Base-by-base conservation (phyloP, 2,797 vertebrate species). In the Crossoptilon crossoptilon region DNA sequence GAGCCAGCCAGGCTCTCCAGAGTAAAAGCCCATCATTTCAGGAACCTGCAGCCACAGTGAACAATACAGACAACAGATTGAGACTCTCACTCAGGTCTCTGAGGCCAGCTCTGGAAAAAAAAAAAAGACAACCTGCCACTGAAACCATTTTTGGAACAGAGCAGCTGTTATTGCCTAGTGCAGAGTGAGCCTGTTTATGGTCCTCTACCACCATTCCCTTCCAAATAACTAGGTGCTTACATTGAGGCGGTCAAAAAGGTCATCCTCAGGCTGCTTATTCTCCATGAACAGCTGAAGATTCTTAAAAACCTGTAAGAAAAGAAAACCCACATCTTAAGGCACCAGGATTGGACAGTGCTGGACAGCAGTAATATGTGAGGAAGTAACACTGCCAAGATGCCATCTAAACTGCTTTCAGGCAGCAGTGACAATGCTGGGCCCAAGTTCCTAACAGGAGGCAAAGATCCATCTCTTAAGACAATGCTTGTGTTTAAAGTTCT, bases 281-380 rank as follows among this genome's bases (percentile, higher is more conserved):
- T 99, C 99, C 98, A 99, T 98, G 97, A 99, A 99, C 86, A 99
- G 97, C 97, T 99, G 99, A 83, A 99, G 98, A 93, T 99, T 99
- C 97, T 99, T 99, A 95, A 99, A 99, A 74, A 99, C 99, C 99
- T 99, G 95, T 78, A 95, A 86, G 69, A 95, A 83, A 84, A 78
- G 48, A 95, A 92, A 86, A 73, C 10, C 2, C 0, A 21, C 15
- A 70, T 37, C 2, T 4, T 90, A 35, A 85, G 39, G 64, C 14
- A 58, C 71, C 64, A 14, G 75, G 59, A 79, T 2, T 39, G 72
- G 26, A 56, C 39, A 81, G 33, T 4, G 3, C 60, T 26, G 35
- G 24, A 35, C 19, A 88, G 51, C 10, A 93, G 29, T 4, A 66
- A 69, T 5, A 3, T 11, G 2, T 19, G 44, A 19, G 41, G 56